These are phyloP conservation scores for Nemurella pictetii DNA, from an alignment of 2,888 invertebrate species.

Conservation along the genomic window DNA sequence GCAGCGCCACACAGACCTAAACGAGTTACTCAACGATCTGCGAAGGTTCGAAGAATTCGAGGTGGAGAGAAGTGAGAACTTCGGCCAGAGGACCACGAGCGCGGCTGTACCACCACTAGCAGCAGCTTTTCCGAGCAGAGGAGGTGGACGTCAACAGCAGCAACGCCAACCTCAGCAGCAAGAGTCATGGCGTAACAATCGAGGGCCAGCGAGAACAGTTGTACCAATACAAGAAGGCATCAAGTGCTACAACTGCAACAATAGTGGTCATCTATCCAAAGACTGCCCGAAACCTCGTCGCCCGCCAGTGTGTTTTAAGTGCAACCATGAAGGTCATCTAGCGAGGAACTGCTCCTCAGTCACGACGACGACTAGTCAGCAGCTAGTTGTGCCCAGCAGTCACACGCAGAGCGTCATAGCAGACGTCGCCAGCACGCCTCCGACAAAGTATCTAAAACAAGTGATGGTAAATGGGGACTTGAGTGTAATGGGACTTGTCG, in stretches of 20 bases:
- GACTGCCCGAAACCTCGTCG: neutral
- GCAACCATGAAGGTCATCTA: neutral
- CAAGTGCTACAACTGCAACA: conserved; percentile 16
- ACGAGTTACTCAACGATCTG: neutral
- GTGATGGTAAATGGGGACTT: neutral
- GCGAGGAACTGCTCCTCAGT: neutral
- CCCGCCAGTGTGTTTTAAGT: neutral
- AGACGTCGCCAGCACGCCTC: neutral
- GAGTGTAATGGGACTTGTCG: neutral
- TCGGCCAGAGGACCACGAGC: neutral
- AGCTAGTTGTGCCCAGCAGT: neutral
- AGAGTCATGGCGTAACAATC: neutral
- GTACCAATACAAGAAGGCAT: neutral
- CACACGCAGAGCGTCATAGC: neutral
- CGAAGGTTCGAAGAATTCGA: too few relatives aligned
- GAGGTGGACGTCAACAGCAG: neutral
- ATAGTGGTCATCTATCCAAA: neutral
- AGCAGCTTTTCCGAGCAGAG: neutral
- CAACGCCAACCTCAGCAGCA: neutral
- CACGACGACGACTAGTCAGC: neutral
- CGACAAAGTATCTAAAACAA: neutral
- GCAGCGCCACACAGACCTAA: neutral
- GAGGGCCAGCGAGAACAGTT: neutral
- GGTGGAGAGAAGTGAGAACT: neutral
- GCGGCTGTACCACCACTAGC: neutral